Percentiles rank a stretch among this genome's conserved stretches.
Conservation (phyloP, 1,140 invertebrate species). For the Goniozus legneri region DNA sequence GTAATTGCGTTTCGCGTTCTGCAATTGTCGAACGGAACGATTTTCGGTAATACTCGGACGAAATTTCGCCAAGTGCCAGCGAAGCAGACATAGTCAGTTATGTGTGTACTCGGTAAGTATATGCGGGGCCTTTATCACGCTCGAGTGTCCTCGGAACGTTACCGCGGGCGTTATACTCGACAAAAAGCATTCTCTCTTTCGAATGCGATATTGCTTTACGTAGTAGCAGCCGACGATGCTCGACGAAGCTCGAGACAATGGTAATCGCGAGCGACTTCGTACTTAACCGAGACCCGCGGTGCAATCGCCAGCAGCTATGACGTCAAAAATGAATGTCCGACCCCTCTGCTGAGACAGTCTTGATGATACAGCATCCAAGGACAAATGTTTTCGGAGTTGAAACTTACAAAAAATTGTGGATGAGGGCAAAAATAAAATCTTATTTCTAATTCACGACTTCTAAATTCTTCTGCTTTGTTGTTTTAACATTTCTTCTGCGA, state of each 20-base stretch:
- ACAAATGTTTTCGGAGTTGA: too few relatives aligned
- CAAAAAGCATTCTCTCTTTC: conserved; percentile 35
- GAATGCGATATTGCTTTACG: conserved; percentile 37
- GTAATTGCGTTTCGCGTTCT: too few relatives aligned
- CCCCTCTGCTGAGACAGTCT: too few relatives aligned
- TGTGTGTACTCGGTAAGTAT: conserved; percentile 40
- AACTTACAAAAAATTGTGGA: too few relatives aligned
- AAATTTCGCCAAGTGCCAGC: conserved; percentile 29
- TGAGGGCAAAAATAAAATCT: too few relatives aligned
- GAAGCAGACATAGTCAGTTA: conserved; percentile 10
- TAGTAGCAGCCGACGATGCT: conserved; percentile 26
- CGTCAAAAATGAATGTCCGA: too few relatives aligned
- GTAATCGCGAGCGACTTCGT: conserved; percentile 33
- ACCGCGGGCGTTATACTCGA: conserved; percentile 42
- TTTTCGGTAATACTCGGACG: too few relatives aligned
- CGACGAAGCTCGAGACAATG: conserved; percentile 35
- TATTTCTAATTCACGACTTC: too few relatives aligned
- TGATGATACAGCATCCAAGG: too few relatives aligned
- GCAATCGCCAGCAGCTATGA: conserved; percentile 16
- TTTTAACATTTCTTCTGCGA: too few relatives aligned
- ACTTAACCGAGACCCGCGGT: conserved; percentile 20
- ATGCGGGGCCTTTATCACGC: conserved; percentile 41
- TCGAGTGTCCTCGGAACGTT: conserved; percentile 38
- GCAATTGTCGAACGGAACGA: too few relatives aligned
- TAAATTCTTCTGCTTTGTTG: too few relatives aligned